A percentile compares a stretch with the other conserved stretches of the same genome.
These are phyloP conservation scores for Epirrita christyi DNA, from an alignment of 2,888 invertebrate genomes.

Conservation along the genomic window DNA sequence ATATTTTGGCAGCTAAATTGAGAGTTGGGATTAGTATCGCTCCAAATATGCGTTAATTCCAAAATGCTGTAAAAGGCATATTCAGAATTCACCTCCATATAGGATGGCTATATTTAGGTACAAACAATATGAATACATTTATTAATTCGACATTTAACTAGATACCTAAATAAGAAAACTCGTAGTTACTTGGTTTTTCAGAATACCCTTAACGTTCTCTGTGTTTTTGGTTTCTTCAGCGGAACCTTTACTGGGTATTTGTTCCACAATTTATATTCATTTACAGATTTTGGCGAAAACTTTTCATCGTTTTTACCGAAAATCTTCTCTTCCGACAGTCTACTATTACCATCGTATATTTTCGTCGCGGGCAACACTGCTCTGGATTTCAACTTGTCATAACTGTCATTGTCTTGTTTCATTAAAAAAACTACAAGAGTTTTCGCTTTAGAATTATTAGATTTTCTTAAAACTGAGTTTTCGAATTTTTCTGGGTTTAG, in stretches of 20 bases:
- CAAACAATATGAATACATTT: too few species aligned
- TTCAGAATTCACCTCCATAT: too few species aligned
- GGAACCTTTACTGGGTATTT: background rate
- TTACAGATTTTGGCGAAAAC: background rate
- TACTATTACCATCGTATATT: background rate
- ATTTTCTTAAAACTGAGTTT: constrained; percentile 13
- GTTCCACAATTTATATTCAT: background rate
- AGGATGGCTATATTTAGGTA: too few species aligned
- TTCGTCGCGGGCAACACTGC: background rate
- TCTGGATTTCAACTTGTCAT: too few species aligned
- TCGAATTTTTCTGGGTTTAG: constrained; percentile 1
- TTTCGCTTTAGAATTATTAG: background rate
- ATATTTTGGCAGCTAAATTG: too few species aligned
- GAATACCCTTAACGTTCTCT: too few species aligned
- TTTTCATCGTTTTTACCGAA: background rate
- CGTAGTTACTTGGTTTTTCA: background rate
- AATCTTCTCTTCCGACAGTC: background rate
- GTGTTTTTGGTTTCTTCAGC: too few species aligned
- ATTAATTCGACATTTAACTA: background rate
- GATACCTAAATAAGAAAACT: constrained; percentile 17
- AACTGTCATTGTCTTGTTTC: background rate
- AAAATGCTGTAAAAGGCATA: too few species aligned
- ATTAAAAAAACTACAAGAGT: constrained; percentile 1
- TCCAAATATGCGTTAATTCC: too few species aligned
- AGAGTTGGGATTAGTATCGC: too few species aligned